phyloP scores from a whole-genome alignment of 2,888 invertebrate species.

The Brachypalpus laphriformis region DNA sequence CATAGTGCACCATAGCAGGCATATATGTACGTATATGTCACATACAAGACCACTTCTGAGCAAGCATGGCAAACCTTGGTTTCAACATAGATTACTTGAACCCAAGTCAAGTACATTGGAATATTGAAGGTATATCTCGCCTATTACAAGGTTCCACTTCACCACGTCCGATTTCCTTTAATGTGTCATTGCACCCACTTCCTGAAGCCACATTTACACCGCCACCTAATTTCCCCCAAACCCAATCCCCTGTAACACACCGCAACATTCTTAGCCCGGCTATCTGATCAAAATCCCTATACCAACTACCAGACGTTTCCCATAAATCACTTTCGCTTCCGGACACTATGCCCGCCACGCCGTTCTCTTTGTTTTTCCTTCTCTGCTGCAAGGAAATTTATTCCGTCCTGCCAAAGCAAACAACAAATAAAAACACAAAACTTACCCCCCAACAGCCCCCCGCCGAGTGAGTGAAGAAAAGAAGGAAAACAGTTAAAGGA shows the following conservation, averaged over 20 bases:
- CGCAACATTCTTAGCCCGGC: constrained; percentile 22
- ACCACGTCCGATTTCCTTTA: neutral
- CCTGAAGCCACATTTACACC: neutral
- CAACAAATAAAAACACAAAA: constrained; percentile 23
- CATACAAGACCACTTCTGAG: too few species aligned
- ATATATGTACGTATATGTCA: too few species aligned
- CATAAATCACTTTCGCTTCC: constrained; percentile 66
- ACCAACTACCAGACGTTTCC: constrained; percentile 39
- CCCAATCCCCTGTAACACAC: neutral
- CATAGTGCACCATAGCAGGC: too few species aligned
- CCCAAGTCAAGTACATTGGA: too few species aligned
- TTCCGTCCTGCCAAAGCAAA: constrained; percentile 36
- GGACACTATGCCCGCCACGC: constrained; percentile 14
- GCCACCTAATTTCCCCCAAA: neutral
- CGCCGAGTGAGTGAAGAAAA: neutral
- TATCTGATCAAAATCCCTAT: constrained; percentile 40
- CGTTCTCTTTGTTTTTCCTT: neutral
- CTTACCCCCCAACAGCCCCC: neutral
- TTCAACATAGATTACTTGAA: too few species aligned
- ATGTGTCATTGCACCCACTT: neutral
- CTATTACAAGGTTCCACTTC: too few species aligned
- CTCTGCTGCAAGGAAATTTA: constrained; percentile 10
- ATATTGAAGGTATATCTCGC: too few species aligned
- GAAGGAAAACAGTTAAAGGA: constrained; percentile 60
- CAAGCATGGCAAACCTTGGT: too few species aligned